Conservation (phyloP, 1,140 invertebrate species). For the Drosophila kikkawai region DNA sequence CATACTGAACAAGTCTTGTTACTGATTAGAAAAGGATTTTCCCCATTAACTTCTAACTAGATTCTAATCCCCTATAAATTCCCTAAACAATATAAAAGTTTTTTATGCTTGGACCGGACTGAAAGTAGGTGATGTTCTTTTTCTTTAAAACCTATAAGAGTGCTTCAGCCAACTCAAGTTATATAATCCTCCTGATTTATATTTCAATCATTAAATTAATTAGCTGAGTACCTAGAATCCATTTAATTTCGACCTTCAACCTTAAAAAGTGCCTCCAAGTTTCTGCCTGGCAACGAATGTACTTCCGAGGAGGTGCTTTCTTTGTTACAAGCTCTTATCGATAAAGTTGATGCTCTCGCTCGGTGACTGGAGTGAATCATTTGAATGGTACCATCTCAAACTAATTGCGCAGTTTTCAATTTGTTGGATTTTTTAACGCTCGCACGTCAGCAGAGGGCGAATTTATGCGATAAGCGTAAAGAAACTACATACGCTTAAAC, state of each 20-base stretch:
- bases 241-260: background rate
- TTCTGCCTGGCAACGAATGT: background rate
- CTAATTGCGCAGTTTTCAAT: constrained; percentile 3
- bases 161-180: background rate
- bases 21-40: background rate
- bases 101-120: rapidly evolving
- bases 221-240: background rate
- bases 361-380: constrained; percentile 12
- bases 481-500: background rate
- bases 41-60: background rate
- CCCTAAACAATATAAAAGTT: too few relatives aligned
- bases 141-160: background rate
- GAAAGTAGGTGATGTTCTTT: background rate
- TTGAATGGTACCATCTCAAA: constrained; percentile 1
- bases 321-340: constrained; percentile 31
- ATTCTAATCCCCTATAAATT: background rate
- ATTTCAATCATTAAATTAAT: background rate
- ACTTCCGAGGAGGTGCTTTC: background rate
- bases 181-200: background rate
- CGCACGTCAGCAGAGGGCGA: background rate
- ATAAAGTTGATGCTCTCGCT: constrained; percentile 1
- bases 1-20: background rate
- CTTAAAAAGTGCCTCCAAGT: background rate
- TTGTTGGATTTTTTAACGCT: background rate
- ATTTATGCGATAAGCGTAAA: constrained; percentile 3